phyloP scores from a whole-genome alignment of 2,888 invertebrate species.

The Melinaea menophilus region DNA sequence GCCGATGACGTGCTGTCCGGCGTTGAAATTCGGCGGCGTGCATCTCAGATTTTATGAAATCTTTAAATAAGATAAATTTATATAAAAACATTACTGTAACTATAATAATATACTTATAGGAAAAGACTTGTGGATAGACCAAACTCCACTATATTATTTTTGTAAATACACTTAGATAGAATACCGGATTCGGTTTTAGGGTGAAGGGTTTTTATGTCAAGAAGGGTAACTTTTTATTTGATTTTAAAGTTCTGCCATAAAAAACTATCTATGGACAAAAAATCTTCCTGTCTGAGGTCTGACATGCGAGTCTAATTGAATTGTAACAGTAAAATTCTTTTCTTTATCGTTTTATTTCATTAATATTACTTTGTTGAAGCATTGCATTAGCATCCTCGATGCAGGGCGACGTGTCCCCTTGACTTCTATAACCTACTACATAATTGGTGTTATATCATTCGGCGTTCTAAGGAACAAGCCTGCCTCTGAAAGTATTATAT shows the following conservation, averaged over 20 bases:
- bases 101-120: no score
- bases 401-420: slow-evolving; percentile 55
- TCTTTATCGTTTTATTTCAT: neutral
- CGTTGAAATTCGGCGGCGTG: no score
- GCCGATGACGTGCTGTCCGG: no score
- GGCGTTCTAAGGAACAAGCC: slow-evolving; percentile 75
- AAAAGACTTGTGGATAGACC: slow-evolving; percentile 9
- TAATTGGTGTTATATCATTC: slow-evolving; percentile 78
- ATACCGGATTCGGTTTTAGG: no score
- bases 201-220: no score
- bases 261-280: no score
- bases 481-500: slow-evolving; percentile 77
- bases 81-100: slow-evolving; percentile 42
- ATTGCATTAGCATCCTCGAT: slow-evolving; percentile 58
- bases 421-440: slow-evolving; percentile 74
- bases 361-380: slow-evolving; percentile 19
- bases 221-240: no score
- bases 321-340: no score
- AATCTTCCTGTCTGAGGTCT: no score
- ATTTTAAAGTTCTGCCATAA: no score
- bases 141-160: neutral
- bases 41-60: slow-evolving; percentile 41
- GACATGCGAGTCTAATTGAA: no score
- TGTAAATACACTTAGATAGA: slow-evolving; percentile 1
- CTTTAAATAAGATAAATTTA: slow-evolving; percentile 31